Conservation (phyloP, 1,140 invertebrate genomes). For the Popillia japonica region DNA sequence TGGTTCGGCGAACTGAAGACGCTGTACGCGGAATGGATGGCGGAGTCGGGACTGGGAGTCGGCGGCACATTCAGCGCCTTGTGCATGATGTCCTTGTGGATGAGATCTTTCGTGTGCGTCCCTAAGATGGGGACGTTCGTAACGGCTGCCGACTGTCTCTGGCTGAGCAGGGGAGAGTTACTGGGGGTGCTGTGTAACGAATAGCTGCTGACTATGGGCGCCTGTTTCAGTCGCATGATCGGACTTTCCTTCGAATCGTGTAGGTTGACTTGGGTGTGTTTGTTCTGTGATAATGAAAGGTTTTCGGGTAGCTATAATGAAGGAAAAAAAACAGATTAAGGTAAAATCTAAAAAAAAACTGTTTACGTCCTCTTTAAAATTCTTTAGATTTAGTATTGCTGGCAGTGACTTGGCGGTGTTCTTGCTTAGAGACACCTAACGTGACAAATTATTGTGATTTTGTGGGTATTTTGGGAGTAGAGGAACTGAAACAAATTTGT, state of each 20-base stretch:
- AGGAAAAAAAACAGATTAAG: conserved; percentile 17
- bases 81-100: conserved; percentile 66
- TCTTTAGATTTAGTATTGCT: no score
- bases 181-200: conserved; percentile 68
- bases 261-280: conserved; percentile 38
- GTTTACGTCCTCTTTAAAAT: no score
- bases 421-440: no score
- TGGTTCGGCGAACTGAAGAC: conserved; percentile 84
- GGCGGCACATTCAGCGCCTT: conserved; percentile 64
- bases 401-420: no score
- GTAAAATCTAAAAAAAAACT: conserved; percentile 14
- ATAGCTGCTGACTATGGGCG: conserved; percentile 59
- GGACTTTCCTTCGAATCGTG: conserved; percentile 55
- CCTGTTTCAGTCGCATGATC: conserved; percentile 55
- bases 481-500: no score
- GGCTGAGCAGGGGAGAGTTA: conserved; percentile 71
- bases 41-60: conserved; percentile 82
- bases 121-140: conserved; percentile 40
- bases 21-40: conserved; percentile 86
- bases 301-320: conserved; percentile 56
- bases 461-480: no score
- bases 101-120: conserved; percentile 53
- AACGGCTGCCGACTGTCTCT: conserved; percentile 62
- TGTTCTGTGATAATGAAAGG: conserved; percentile 54
- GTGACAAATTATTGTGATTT: no score